Percentiles rank a stretch among this genome's conserved stretches.
Evolutionary conservation across 1,140 invertebrate genomes (phyloP).

Genomic region (Drosophila serrata): DNA sequence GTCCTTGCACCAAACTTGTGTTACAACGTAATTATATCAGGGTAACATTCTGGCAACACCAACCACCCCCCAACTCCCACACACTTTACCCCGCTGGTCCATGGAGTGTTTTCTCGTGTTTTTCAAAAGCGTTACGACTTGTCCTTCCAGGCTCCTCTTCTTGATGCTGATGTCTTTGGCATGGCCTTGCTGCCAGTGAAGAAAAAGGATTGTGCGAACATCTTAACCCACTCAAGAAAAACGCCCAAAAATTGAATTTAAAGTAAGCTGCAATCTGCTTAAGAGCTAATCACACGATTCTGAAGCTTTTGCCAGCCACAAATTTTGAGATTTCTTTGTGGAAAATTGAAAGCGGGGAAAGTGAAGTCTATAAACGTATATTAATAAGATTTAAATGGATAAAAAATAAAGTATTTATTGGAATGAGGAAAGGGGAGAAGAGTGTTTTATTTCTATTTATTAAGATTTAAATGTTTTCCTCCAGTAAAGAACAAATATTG

Average conservation of each 20-base stretch:
- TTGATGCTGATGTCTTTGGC: constrained; percentile 10
- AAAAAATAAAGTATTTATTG: neutral
- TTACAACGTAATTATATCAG: constrained; percentile 71
- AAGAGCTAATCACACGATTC: constrained; percentile 26
- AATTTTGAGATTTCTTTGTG: neutral
- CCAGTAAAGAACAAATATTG: no score
- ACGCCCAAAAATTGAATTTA: constrained; percentile 29
- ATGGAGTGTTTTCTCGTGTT: constrained; percentile 48
- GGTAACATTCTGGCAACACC: constrained; percentile 53
- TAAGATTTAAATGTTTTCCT: neutral
- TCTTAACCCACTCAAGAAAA: constrained; percentile 18
- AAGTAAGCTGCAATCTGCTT: constrained; percentile 23
- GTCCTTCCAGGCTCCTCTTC: constrained; percentile 20
- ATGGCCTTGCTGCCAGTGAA: constrained; percentile 22
- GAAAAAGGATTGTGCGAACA: constrained; percentile 35
- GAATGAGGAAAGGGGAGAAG: neutral
- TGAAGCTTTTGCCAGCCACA: neutral
- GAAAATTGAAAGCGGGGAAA: neutral
- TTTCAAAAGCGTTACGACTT: constrained; percentile 31
- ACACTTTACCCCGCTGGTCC: neutral
- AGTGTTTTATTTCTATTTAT: no score
- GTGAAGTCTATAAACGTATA: neutral
- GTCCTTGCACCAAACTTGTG: constrained; percentile 43
- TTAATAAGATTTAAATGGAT: neutral
- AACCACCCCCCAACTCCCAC: neutral